Evolutionary conservation across 2,797 vertebrate species (phyloP).

Genomic region (Alcedo quadribrachys): DNA sequence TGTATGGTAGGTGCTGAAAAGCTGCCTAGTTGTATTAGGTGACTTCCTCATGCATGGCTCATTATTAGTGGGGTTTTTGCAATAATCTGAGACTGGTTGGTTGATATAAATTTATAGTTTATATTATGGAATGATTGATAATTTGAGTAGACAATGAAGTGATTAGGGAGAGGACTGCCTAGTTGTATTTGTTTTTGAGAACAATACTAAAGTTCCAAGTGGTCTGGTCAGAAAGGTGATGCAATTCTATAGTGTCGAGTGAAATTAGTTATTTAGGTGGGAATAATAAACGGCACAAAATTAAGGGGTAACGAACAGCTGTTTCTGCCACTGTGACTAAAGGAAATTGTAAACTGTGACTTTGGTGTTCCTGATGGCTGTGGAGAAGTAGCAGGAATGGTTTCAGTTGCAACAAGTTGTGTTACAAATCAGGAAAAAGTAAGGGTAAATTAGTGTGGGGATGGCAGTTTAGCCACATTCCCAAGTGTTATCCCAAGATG

Average conservation of each 20-base stretch:
- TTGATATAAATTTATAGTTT: not conserved
- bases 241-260: not conserved
- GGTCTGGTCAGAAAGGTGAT: not conserved
- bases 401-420: not conserved
- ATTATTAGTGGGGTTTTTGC: not conserved
- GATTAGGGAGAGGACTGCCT: not conserved
- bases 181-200: not conserved
- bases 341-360: not conserved
- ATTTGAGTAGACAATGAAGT: not conserved
- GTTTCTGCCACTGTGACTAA: not conserved
- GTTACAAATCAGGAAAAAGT: not conserved
- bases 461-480: not conserved
- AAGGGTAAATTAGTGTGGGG: not conserved
- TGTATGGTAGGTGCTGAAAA: not conserved
- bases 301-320: not conserved
- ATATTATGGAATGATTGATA: not conserved
- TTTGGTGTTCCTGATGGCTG: not conserved
- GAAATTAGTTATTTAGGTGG: not conserved
- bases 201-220: not conserved
- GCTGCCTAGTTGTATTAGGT: not conserved
- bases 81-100: not conserved
- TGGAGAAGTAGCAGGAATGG: not conserved
- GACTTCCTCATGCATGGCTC: not conserved
- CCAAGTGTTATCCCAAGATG: fast-evolving
- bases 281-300: not conserved